Conservation (phyloP, 2,113 vertebrate genomes). For the Paradoxurus hermaphroditus region DNA sequence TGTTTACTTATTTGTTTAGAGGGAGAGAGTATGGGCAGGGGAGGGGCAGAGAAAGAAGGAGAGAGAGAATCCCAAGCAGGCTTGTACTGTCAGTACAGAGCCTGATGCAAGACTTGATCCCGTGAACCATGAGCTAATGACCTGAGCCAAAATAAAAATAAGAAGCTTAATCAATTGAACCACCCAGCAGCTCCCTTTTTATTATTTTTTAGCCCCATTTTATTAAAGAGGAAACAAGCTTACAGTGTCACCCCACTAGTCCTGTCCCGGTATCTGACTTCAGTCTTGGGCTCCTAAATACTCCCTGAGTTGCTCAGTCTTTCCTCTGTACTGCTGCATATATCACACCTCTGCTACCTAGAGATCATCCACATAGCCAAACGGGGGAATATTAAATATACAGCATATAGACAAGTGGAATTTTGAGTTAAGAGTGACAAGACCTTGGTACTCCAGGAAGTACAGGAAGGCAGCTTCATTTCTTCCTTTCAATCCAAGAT, state of each 20-base stretch:
- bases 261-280: not conserved
- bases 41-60: too few species aligned
- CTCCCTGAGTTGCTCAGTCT: not conserved
- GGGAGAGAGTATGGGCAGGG: too few species aligned
- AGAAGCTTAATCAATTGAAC: too few species aligned
- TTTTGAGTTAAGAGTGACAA: not conserved
- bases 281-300: not conserved
- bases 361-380: not conserved
- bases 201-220: not conserved
- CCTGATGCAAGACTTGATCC: too few species aligned
- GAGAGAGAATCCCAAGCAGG: too few species aligned
- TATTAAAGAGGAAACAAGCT: not conserved
- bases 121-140: too few species aligned
- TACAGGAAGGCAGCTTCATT: too few species aligned
- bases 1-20: too few species aligned
- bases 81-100: too few species aligned
- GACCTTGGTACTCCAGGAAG: not conserved
- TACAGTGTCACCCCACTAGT: not conserved
- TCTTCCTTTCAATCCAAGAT: too few species aligned
- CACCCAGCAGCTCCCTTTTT: not conserved
- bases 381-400: not conserved
- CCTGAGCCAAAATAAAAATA: too few species aligned
- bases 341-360: not conserved
- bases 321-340: too few species aligned
- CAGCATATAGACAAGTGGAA: not conserved